phyloP scores from a whole-genome alignment of 2,888 invertebrate species.

The Ochropleura plecta region DNA sequence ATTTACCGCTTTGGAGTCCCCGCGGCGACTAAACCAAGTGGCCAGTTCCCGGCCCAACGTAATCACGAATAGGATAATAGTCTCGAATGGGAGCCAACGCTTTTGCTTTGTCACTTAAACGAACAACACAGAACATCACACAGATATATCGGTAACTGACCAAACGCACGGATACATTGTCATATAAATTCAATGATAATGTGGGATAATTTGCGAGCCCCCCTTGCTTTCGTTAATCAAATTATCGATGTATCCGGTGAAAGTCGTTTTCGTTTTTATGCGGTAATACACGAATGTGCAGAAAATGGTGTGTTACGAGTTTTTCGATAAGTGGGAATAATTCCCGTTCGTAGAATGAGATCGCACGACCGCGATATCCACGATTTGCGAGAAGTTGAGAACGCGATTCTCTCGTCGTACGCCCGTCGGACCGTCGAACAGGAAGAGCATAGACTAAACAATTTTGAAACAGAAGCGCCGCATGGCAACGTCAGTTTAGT shows the following conservation, averaged over 20 bases:
- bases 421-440: constrained; percentile 73
- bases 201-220: constrained; percentile 78
- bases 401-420: constrained; percentile 64
- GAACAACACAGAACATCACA: constrained; percentile 85
- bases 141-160: constrained; percentile 81
- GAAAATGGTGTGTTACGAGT: constrained; percentile 70
- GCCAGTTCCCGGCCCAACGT: constrained; percentile 87
- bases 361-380: constrained; percentile 80
- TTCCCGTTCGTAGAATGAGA: constrained; percentile 76
- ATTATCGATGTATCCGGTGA: constrained; percentile 88
- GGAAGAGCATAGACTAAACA: constrained; percentile 79
- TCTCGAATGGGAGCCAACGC: constrained; percentile 85
- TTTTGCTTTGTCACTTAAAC: constrained; percentile 88
- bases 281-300: constrained; percentile 70
- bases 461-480: constrained; percentile 16
- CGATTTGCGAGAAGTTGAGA: constrained; percentile 82
- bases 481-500: not conserved
- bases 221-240: constrained; percentile 82
- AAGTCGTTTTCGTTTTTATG: constrained; percentile 76
- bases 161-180: constrained; percentile 85
- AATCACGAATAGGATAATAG: constrained; percentile 89
- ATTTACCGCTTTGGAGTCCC: constrained; percentile 90
- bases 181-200: constrained; percentile 76
- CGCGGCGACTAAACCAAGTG: constrained; percentile 87
- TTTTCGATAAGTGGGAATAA: constrained; percentile 70